Percentiles rank a stretch among this genome's conserved stretches.
Evolutionary conservation across 2,797 vertebrate genomes (phyloP).

Genomic region (Lepilemur ruficaudatus): DNA sequence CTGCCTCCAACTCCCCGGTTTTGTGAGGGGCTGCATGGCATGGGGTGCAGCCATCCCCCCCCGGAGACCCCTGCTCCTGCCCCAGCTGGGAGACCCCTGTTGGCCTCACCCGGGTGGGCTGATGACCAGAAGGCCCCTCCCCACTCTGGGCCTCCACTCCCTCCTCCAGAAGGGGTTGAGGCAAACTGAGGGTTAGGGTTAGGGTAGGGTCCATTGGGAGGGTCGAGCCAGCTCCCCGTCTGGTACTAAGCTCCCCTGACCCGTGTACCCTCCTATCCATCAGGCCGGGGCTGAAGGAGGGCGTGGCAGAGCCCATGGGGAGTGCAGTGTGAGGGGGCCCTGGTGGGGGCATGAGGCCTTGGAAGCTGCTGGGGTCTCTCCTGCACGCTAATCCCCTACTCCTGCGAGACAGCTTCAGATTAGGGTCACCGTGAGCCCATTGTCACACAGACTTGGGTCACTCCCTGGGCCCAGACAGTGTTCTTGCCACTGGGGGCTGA

Average conservation of each 20-base stretch:
- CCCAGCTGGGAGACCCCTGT: not conserved
- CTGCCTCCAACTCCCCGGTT: not conserved
- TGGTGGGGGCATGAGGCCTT: constrained; percentile 12
- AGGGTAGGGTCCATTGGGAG: not conserved
- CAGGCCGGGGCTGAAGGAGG: not conserved
- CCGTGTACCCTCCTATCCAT: not conserved
- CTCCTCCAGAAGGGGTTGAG: not conserved
- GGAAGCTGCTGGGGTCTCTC: not conserved
- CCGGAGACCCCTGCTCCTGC: not conserved
- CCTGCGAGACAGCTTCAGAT: not conserved
- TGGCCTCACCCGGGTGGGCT: not conserved
- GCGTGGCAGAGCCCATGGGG: not conserved
- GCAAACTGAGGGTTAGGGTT: not conserved
- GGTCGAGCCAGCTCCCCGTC: not conserved
- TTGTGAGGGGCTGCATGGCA: not conserved
- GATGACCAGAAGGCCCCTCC: not conserved
- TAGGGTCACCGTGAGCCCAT: not conserved
- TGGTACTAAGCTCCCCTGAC: too few relatives aligned
- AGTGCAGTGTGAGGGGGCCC: constrained; percentile 70
- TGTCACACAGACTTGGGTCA: not conserved
- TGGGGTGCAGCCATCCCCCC: not conserved
- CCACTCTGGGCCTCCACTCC: not conserved
- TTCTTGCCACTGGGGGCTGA: not conserved
- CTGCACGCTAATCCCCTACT: not conserved
- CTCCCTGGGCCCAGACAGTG: not conserved